These are phyloP conservation scores for Ochropleura plecta DNA, from an alignment of 2,888 invertebrate genomes.

Conservation along the genomic window DNA sequence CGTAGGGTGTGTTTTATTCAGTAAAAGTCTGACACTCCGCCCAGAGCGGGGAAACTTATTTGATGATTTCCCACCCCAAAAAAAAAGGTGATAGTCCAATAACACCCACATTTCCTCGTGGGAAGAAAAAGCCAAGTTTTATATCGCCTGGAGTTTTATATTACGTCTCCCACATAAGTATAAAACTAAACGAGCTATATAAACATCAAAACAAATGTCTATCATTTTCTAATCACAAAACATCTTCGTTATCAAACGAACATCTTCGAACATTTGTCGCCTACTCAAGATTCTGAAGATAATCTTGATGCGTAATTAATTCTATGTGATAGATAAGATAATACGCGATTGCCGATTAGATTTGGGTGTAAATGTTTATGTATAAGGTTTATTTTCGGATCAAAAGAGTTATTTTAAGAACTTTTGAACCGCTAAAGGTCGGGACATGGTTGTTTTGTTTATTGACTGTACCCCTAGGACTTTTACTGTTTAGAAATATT, in stretches of 20 bases:
- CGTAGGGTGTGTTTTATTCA: too few species aligned
- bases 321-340: constrained; percentile 30
- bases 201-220: constrained; percentile 32
- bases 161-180: constrained; percentile 22
- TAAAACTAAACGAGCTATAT: constrained; percentile 31
- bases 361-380: constrained; percentile 24
- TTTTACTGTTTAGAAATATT: constrained; percentile 14
- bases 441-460: background rate
- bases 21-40: too few species aligned
- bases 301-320: constrained; percentile 47
- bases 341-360: constrained; percentile 20
- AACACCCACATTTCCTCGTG: background rate
- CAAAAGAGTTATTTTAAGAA: constrained; percentile 15
- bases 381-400: constrained; percentile 18
- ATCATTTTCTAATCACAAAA: constrained; percentile 27
- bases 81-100: background rate
- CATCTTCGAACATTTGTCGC: constrained; percentile 51
- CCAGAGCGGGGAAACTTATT: too few species aligned
- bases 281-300: constrained; percentile 42
- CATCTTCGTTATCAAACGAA: constrained; percentile 42
- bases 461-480: background rate
- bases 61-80: too few species aligned
- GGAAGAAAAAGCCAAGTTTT: constrained; percentile 10
- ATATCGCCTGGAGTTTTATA: constrained; percentile 12
- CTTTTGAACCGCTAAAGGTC: constrained; percentile 1